Conservation (phyloP, 2,888 invertebrate genomes). For the Cerastoderma edule region DNA sequence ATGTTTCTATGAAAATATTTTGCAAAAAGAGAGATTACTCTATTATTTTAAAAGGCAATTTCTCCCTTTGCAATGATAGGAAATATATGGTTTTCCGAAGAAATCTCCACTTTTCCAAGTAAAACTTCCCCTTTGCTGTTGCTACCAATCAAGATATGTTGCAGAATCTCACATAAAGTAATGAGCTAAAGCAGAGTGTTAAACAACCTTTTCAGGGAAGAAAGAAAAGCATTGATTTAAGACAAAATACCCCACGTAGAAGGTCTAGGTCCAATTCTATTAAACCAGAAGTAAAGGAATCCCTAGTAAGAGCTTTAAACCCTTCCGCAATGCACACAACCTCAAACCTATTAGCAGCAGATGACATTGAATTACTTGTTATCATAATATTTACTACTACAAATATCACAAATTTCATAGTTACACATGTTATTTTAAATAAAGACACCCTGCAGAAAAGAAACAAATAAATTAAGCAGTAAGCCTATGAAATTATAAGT, state of each 20-base stretch:
- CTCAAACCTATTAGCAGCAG: neutral
- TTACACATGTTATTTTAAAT: too few relatives aligned
- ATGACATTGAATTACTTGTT: constrained; percentile 1
- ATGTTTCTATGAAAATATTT: too few relatives aligned
- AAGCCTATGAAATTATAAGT: too few relatives aligned
- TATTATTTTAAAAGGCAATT: neutral
- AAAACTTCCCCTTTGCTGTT: too few relatives aligned
- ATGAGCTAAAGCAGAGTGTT: neutral
- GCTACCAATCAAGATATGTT: too few relatives aligned
- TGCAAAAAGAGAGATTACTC: constrained; percentile 1
- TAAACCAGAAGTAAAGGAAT: neutral
- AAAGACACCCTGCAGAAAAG: too few relatives aligned
- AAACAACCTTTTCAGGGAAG: constrained; percentile 6
- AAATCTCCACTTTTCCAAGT: neutral
- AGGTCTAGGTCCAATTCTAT: constrained; percentile 24
- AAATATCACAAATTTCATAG: too few relatives aligned
- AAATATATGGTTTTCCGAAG: neutral
- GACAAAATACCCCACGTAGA: neutral
- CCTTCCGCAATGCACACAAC: constrained; percentile 6
- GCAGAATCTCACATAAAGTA: too few relatives aligned
- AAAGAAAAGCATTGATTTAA: constrained; percentile 10
- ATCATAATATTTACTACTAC: neutral
- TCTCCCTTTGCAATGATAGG: neutral
- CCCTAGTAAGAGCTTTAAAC: constrained; percentile 1
- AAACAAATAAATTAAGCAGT: too few relatives aligned